A percentile compares a stretch with the other conserved stretches of the same genome.
phyloP scores from a whole-genome alignment of 2,113 vertebrate species.

The Scolopax mira region DNA sequence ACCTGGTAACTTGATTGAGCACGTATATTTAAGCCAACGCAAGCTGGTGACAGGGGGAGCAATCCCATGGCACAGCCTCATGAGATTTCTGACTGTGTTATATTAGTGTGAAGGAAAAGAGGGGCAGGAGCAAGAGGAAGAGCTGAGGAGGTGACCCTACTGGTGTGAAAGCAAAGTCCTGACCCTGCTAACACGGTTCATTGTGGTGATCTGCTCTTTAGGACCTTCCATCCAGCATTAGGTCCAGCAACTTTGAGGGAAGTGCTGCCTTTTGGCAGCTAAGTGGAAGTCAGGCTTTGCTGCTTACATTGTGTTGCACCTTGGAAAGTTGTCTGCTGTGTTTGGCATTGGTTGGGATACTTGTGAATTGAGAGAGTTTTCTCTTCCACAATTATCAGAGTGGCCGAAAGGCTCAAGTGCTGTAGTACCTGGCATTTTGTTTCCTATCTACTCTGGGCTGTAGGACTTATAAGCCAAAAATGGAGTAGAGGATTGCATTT shows the following conservation, averaged over 20 bases:
- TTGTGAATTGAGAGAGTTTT: background rate
- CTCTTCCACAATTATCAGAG: background rate
- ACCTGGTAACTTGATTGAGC: background rate
- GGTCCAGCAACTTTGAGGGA: background rate
- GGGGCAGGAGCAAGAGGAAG: background rate
- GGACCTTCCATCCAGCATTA: background rate
- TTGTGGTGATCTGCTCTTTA: background rate
- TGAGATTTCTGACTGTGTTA: background rate
- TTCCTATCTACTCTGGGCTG: background rate
- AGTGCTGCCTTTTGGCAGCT: background rate
- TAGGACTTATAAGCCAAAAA: background rate
- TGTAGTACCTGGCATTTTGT: background rate
- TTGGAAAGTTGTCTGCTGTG: background rate
- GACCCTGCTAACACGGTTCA: accelerated
- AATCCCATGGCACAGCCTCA: accelerated
- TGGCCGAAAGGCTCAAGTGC: background rate
- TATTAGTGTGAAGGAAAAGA: background rate
- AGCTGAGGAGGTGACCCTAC: background rate
- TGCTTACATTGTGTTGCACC: accelerated
- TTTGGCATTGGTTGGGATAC: background rate
- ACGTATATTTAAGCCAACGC: background rate
- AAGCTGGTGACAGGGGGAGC: background rate
- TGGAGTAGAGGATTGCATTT: background rate
- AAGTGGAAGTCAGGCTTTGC: background rate
- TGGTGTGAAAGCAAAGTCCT: background rate